phyloP scores from a whole-genome alignment of 2,888 invertebrate species.

The Sinelater perroti region DNA sequence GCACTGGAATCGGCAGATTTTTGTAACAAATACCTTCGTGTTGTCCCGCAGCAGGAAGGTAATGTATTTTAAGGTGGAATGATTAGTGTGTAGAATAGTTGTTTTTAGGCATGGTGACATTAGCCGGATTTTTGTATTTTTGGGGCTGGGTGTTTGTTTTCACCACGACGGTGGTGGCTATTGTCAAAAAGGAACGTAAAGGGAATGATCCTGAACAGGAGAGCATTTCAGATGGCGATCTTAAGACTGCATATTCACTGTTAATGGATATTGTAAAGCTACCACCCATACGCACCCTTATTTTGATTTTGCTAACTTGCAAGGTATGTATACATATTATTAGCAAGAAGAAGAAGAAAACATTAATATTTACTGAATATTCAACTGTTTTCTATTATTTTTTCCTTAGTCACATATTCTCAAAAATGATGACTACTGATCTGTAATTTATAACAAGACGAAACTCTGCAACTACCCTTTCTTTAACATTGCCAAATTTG shows the following conservation, averaged over 20 bases:
- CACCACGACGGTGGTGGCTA: slow-evolving; percentile 87
- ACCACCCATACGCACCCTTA: slow-evolving; percentile 80
- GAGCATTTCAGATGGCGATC: slow-evolving; percentile 61
- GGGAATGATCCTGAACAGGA: slow-evolving; percentile 58
- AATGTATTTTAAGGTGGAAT: slow-evolving; percentile 52
- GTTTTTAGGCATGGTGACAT: slow-evolving; percentile 55
- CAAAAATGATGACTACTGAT: no score
- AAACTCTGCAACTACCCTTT: no score
- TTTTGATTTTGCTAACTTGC: slow-evolving; percentile 84
- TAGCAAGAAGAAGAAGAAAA: no score
- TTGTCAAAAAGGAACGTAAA: slow-evolving; percentile 85
- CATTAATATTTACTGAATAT: no score
- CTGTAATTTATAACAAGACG: no score
- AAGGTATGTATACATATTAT: slow-evolving; percentile 74
- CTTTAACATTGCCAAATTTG: no score
- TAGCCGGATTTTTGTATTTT: slow-evolving; percentile 86
- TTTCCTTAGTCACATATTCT: no score
- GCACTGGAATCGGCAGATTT: slow-evolving; percentile 96
- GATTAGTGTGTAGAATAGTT: neutral
- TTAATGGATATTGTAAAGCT: slow-evolving; percentile 84
- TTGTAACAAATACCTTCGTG: slow-evolving; percentile 91
- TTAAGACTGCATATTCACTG: slow-evolving; percentile 81
- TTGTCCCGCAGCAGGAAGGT: slow-evolving; percentile 72
- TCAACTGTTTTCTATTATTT: no score
- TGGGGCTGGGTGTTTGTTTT: slow-evolving; percentile 94